Evolutionary conservation across 2,797 vertebrate genomes (phyloP).

Genomic region (Schizothorax lantsangensis): DNA sequence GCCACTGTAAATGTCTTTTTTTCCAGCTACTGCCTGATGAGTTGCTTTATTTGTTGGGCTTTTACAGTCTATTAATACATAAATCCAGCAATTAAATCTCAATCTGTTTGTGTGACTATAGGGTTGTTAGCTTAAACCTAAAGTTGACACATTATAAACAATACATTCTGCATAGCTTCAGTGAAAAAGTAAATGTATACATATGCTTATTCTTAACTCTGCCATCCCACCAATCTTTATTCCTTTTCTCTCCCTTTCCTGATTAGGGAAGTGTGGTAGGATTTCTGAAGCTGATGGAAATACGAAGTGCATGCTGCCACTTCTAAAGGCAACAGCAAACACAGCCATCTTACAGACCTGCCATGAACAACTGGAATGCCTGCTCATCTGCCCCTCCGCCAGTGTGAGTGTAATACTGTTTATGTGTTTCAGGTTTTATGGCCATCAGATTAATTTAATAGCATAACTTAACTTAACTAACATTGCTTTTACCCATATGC

Average conservation of each 20-base stretch:
- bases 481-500: neutral
- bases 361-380: neutral
- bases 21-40: no score
- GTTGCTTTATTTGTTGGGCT: no score
- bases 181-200: neutral
- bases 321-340: neutral
- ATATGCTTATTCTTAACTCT: neutral
- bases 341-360: neutral
- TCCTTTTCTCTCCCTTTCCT: neutral
- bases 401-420: neutral
- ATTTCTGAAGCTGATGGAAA: neutral
- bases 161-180: neutral
- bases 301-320: accelerated
- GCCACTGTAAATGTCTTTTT: neutral
- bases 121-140: neutral
- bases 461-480: neutral
- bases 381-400: neutral
- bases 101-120: neutral
- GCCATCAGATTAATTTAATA: neutral
- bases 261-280: neutral
- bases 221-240: neutral
- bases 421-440: neutral
- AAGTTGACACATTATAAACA: neutral
- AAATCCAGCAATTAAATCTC: neutral
- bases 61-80: no score